These are phyloP conservation scores for Symphodus melops DNA, from an alignment of 2,113 vertebrate genomes.

Conservation along the genomic window DNA sequence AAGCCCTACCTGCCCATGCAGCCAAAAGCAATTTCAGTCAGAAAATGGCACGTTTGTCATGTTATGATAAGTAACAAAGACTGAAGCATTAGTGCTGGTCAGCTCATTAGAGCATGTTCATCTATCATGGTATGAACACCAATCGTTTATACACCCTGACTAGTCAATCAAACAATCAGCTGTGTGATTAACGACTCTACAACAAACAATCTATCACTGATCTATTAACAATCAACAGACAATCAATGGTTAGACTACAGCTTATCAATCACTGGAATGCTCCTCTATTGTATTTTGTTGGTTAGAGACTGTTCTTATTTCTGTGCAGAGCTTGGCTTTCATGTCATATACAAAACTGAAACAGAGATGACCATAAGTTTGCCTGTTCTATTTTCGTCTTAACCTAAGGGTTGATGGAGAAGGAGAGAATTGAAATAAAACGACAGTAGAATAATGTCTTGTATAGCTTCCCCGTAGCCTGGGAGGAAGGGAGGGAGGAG, in stretches of 20 bases:
- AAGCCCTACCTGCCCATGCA: not conserved
- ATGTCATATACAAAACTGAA: not conserved
- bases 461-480: conserved; percentile 46
- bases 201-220: conserved; percentile 55
- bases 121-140: conserved; percentile 42
- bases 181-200: conserved; percentile 44
- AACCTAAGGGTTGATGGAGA: conserved; percentile 47
- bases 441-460: conserved; percentile 50
- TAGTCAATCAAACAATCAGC: conserved; percentile 38
- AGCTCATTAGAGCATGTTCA: conserved; percentile 40
- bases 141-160: conserved; percentile 27
- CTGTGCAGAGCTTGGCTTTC: not conserved
- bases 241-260: conserved; percentile 36
- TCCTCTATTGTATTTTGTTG: not conserved
- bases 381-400: conserved; percentile 62
- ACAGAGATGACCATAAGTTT: conserved; percentile 9
- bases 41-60: conserved; percentile 11
- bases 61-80: conserved; percentile 19
- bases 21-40: conserved; percentile 2
- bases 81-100: not conserved
- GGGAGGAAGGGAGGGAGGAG: conserved; percentile 28
- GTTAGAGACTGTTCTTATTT: not conserved
- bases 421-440: conserved; percentile 42
- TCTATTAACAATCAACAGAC: conserved; percentile 53
- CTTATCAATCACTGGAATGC: conserved; percentile 18